Evolutionary conservation across 2,113 vertebrate species (phyloP).

Genomic region (Malurus melanocephalus): DNA sequence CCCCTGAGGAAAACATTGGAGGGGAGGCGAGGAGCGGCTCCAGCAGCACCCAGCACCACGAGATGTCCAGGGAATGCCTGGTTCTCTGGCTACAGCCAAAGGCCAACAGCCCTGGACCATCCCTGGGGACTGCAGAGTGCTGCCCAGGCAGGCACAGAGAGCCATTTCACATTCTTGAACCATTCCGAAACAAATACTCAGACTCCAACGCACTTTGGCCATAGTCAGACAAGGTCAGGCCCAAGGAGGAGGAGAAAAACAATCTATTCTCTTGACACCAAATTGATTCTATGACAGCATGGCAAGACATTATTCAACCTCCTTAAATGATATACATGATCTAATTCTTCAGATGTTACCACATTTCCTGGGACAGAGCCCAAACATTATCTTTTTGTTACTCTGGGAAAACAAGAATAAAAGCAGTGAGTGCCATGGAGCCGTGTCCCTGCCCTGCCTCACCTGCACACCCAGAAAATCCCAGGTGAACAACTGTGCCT

Average conservation of each 20-base stretch:
- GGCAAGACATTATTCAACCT: neutral
- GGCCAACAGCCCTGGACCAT: neutral
- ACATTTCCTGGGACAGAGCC: neutral
- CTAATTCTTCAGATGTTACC: neutral
- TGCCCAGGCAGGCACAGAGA: neutral
- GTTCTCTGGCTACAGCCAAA: neutral
- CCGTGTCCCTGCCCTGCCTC: neutral
- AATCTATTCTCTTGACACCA: neutral
- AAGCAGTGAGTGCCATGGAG: neutral
- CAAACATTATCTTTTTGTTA: neutral
- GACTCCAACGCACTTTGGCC: neutral
- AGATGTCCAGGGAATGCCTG: neutral
- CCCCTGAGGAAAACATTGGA: rapidly evolving
- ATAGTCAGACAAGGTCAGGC: neutral
- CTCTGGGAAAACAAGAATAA: neutral
- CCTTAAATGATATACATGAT: neutral
- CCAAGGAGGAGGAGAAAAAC: neutral
- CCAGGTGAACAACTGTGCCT: neutral
- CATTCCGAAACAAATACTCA: neutral
- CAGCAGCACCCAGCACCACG: neutral
- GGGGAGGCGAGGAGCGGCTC: neutral
- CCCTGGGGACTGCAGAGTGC: neutral
- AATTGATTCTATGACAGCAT: neutral
- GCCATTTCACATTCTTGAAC: neutral
- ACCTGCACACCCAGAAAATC: neutral